A percentile compares a stretch with the other conserved stretches of the same genome.
Conservation (phyloP, 2,113 vertebrate genomes). For the Anser cygnoides region DNA sequence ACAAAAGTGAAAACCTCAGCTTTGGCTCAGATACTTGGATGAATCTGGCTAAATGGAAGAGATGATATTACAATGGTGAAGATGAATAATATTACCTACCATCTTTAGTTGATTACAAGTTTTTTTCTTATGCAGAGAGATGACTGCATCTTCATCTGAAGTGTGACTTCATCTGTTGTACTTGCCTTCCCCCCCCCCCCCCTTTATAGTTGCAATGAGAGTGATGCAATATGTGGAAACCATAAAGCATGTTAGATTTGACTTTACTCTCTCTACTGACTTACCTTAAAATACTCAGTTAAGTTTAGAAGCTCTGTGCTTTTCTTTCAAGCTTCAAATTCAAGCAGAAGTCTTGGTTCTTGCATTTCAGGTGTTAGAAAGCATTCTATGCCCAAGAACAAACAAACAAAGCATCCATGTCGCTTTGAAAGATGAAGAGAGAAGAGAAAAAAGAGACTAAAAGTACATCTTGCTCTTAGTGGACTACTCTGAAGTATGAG, state of each 20-base stretch:
- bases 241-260: neutral
- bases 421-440: neutral
- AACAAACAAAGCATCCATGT: neutral
- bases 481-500: neutral
- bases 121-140: neutral
- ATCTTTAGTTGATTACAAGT: neutral
- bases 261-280: fast-evolving
- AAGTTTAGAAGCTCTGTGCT: neutral
- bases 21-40: neutral
- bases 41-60: neutral
- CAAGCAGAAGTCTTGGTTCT: neutral
- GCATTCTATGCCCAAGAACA: neutral
- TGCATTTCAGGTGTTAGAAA: neutral
- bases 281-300: neutral
- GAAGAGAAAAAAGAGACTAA: neutral
- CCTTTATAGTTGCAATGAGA: neutral
- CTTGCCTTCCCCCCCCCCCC: neutral
- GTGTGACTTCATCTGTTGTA: neutral
- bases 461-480: neutral
- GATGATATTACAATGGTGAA: neutral
- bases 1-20: neutral
- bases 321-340: neutral
- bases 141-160: neutral
- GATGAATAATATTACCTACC: neutral
- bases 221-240: neutral